Conservation (phyloP, 2,113 vertebrate species). For the Hippotragus niger region DNA sequence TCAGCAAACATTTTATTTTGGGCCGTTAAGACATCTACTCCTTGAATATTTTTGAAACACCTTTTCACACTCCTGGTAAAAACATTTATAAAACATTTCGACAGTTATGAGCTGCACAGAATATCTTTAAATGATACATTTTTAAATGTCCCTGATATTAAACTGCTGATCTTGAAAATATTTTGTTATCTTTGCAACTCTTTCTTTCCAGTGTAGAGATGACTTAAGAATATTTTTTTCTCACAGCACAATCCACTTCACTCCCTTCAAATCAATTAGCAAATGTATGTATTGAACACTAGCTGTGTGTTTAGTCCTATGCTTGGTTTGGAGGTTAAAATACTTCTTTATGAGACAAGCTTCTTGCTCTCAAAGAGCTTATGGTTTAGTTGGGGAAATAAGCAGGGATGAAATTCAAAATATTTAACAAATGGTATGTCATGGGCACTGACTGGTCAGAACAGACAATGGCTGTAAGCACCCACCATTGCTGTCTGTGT, state of each 20-base stretch:
- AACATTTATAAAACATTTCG: slow-evolving; percentile 59
- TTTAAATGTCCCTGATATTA: slow-evolving; percentile 5
- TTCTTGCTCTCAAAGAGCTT: slow-evolving; percentile 5
- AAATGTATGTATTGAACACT: background rate
- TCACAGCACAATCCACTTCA: background rate
- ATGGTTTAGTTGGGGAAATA: slow-evolving; percentile 37
- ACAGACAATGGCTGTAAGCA: background rate
- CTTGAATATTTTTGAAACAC: slow-evolving; percentile 60
- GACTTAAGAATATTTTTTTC: slow-evolving; percentile 4
- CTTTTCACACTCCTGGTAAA: slow-evolving; percentile 42
- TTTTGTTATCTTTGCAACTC: slow-evolving; percentile 41
- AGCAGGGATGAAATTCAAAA: slow-evolving; percentile 33
- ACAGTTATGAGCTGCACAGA: slow-evolving; percentile 22
- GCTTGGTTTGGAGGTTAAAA: background rate
- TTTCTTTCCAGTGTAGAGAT: slow-evolving; percentile 31
- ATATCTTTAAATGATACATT: slow-evolving; percentile 47
- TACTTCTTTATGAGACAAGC: slow-evolving; percentile 19
- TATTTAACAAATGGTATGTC: background rate
- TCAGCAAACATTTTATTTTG: slow-evolving; percentile 71
- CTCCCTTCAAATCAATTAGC: background rate
- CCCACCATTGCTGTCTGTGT: background rate
- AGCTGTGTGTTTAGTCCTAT: background rate
- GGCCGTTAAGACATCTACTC: slow-evolving; percentile 45
- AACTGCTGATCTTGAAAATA: slow-evolving; percentile 41
- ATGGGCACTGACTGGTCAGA: background rate